These are phyloP conservation scores for Eupithecia exiguata DNA, from an alignment of 2,888 invertebrate genomes.

Conservation along the genomic window DNA sequence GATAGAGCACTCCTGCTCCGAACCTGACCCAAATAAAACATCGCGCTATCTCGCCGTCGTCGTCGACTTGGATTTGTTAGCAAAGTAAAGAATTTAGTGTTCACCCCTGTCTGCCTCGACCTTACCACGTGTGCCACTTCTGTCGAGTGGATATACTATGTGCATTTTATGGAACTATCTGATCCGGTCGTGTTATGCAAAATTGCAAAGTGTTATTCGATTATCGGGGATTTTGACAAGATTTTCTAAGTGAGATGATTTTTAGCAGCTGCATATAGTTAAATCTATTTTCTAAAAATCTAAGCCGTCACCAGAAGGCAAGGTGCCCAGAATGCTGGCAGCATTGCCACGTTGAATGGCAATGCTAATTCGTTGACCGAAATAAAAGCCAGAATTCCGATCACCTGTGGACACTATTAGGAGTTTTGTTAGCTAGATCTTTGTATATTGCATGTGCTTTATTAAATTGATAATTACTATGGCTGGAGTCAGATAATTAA, in stretches of 20 bases:
- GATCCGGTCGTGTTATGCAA: conserved; percentile 32
- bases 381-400: no score
- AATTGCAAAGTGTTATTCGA: conserved; percentile 34
- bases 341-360: no score
- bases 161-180: conserved; percentile 32
- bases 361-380: no score
- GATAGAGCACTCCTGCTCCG: conserved; percentile 49
- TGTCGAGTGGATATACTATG: conserved; percentile 32
- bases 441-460: no score
- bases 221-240: conserved; percentile 25
- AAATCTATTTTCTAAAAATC: no score
- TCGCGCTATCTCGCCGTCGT: conserved; percentile 54
- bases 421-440: no score
- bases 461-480: background rate
- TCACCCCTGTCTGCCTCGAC: conserved; percentile 60
- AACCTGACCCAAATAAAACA: conserved; percentile 73
- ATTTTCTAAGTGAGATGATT: background rate
- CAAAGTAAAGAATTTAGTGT: conserved; percentile 67
- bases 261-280: background rate
- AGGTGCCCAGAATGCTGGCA: no score
- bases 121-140: conserved; percentile 44
- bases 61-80: conserved; percentile 65
- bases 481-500: background rate
- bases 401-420: no score
- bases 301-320: no score